These are phyloP conservation scores for Avahi laniger DNA, from an alignment of 2,797 vertebrate species.

Conservation along the genomic window DNA sequence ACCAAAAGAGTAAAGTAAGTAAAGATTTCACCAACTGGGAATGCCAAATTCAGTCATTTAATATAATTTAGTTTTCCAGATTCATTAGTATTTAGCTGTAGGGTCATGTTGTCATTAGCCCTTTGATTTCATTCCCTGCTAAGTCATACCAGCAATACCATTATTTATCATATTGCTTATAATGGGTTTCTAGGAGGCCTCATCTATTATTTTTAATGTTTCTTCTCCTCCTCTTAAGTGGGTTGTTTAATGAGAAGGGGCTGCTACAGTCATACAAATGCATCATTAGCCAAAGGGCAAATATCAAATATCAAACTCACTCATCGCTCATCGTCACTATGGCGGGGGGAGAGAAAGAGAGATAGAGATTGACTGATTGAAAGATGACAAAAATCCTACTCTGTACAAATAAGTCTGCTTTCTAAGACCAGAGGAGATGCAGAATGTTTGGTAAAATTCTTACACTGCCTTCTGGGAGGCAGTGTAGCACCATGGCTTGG, in stretches of 20 bases:
- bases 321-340: not conserved
- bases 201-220: conserved; percentile 75
- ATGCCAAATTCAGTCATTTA: conserved; percentile 55
- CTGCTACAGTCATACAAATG: conserved; percentile 39
- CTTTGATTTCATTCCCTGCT: conserved; percentile 37
- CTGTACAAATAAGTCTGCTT: not conserved
- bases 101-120: not conserved
- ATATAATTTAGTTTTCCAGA: conserved; percentile 55
- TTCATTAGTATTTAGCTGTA: conserved; percentile 57
- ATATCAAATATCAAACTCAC: not conserved
- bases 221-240: conserved; percentile 54
- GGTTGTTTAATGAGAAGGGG: conserved; percentile 57
- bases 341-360: not conserved
- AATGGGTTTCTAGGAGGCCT: conserved; percentile 64
- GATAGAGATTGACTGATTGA: not conserved
- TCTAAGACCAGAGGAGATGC: not conserved
- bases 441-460: not conserved
- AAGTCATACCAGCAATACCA: conserved; percentile 23
- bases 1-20: conserved; percentile 18
- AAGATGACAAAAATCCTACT: not conserved
- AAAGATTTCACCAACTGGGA: not conserved
- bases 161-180: conserved; percentile 67
- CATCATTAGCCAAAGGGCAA: conserved; percentile 73
- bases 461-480: not conserved
- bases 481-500: not conserved